phyloP scores from a whole-genome alignment of 2,888 invertebrate genomes.

The Thysanoteuthis rhombus region DNA sequence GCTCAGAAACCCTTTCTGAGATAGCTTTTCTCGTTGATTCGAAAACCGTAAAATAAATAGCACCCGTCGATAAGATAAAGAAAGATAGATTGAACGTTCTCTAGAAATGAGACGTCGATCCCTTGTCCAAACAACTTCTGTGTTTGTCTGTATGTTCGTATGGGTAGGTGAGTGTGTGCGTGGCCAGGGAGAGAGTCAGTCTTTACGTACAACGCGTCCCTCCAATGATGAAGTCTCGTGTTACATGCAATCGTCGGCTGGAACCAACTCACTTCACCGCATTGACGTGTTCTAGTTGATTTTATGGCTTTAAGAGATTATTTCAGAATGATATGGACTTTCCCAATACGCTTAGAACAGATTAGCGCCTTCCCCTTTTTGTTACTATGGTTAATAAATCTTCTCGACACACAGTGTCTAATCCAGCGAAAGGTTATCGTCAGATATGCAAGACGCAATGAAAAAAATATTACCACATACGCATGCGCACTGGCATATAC shows the following conservation, averaged over 20 bases:
- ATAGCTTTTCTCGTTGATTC: no score
- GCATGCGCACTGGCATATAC: not conserved
- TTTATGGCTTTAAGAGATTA: constrained; percentile 12
- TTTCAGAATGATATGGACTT: not conserved
- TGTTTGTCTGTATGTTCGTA: not conserved
- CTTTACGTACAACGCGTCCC: not conserved
- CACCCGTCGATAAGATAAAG: no score
- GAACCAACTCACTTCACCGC: not conserved
- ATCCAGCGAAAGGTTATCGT: not conserved
- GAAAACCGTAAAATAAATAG: no score
- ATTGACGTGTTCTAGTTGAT: not conserved
- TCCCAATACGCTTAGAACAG: constrained; percentile 28
- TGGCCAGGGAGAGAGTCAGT: not conserved
- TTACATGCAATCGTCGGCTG: not conserved
- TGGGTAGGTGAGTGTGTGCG: not conserved
- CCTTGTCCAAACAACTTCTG: no score
- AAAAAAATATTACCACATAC: not conserved
- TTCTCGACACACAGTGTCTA: not conserved
- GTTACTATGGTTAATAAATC: constrained; percentile 27
- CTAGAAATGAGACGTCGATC: no score
- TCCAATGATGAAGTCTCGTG: not conserved
- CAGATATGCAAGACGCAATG: not conserved
- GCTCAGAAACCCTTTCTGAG: no score
- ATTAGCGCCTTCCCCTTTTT: not conserved
- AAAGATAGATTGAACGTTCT: no score